Base-by-base conservation (phyloP, 1,140 invertebrate genomes). In the Epicauta chinensis region DNA sequence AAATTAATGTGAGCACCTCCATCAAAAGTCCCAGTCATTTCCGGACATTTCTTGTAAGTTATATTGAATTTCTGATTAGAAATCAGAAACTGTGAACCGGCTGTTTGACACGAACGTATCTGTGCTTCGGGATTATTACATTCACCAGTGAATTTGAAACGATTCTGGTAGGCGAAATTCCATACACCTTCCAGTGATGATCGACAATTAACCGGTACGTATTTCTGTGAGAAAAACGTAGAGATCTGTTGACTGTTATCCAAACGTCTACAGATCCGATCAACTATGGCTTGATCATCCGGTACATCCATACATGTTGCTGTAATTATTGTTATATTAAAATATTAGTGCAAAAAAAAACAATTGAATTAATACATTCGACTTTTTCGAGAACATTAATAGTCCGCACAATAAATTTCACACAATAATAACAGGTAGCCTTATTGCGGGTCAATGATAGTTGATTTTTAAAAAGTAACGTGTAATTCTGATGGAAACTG, bases 61-160 rank as follows among this genome's bases (percentile, higher is more conserved):
- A 98, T 93, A 61, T 92, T 91, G 61, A 98, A 98, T 65, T 97
- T 94, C 69, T 97, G 91, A 75, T 98, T 98, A 17, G 93, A 91
- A 57, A 97, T 96, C 34, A 95, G 82, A 71, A 95, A 96, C 69
- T 96, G 89, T 10, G 92, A 93, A 51, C 94, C 95, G 30, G 94
- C 90, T 10, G 87, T 90, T 74, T 98, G 95, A 74, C 95, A 98
- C 0, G 94, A 96, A 62, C 81, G 82, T 55, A 98, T 93, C 61
- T 87, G 82, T 3, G 89, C 91, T 71, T 94, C 89, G 1, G 84
- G 85, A 71, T 92, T 74, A 60, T 82, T 81, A 67, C 92, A 96
- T 70, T 94, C 91, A 17, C 92, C 91, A 16, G 90, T 93, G 65
- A 93, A 95, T 53, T 90, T 80, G 65, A 90, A 93, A 53, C 87